Evolutionary conservation across 2,888 invertebrate genomes (phyloP), one percentile per base, ranked within the genome.

Genomic region (Parnassius mnemosyne): DNA sequence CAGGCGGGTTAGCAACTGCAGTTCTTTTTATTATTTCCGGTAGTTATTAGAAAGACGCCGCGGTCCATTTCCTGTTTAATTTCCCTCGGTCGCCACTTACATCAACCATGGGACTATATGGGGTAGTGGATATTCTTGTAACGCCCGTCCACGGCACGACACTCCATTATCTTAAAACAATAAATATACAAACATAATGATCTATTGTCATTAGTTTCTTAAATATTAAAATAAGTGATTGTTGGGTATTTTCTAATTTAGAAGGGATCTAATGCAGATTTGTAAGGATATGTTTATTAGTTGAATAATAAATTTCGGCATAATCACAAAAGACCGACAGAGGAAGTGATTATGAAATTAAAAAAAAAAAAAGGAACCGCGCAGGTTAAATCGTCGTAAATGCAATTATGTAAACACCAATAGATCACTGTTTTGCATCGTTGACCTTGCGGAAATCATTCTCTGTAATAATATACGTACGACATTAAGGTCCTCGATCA

Each of bases 291-390:
- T 34, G 51, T 50, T 11, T n/a, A 50, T 62, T 53, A 43, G 5
- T 12, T 49, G 9, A 51, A 43, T 50, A 56, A 51, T 42, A 13
- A 7, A 55, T 60, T 50, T n/a, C 34, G 10, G 41, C 41, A 56
- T 47, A 57, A 57, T 62, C 49, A 43, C 41, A n/a, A 10, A 41
- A 12, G 13, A 61, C 56, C 52, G 47, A 12, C 50, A 10, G 46
- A 43, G 61, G 61, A 62, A 25, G 34, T 25, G 16, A 53, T 62
- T 61, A 57, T 57, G 20, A 20, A 53, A 13, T 62, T 49, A 12
- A 53, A 57, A 61, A n/a, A 51, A 7, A n/a, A 16, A 16, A 16
- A 16, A 51, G 34, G 44, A 56, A 43, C 50, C 11, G 43, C 12
- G 44, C 16, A 13, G 46, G 41, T 43, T 50, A 13, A 61, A 52